These are phyloP conservation scores for Cyprinella venusta DNA, from an alignment of 2,797 vertebrate species.

Conservation along the genomic window DNA sequence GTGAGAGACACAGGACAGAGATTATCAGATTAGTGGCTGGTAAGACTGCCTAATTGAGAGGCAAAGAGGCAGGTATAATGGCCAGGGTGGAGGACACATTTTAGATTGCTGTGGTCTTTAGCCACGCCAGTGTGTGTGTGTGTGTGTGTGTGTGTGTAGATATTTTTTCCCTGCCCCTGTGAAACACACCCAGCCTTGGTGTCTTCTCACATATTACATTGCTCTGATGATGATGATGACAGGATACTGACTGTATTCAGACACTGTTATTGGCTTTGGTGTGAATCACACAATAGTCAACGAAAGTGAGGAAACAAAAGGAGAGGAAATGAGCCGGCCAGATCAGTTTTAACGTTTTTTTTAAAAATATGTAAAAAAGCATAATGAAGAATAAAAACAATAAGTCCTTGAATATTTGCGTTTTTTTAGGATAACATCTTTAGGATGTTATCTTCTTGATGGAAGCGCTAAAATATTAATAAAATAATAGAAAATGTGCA, in stretches of 20 bases:
- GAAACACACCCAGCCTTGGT: constrained; percentile 40
- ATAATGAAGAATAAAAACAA: neutral
- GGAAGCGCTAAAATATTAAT: neutral
- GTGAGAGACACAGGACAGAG: constrained; percentile 63
- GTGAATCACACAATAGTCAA: constrained; percentile 7
- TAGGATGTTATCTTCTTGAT: neutral
- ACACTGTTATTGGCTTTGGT: constrained; percentile 18
- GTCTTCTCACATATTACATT: constrained; percentile 14
- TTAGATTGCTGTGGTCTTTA: constrained; percentile 56
- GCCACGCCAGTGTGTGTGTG: constrained; percentile 34
- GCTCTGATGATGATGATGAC: neutral
- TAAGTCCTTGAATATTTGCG: neutral
- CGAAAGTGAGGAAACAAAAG: neutral
- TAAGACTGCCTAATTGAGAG: constrained; percentile 83
- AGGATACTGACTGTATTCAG: constrained; percentile 25
- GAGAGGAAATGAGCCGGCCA: neutral
- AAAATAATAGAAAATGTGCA: neutral
- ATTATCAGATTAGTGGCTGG: constrained; percentile 84
- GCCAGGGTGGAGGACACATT: constrained; percentile 71
- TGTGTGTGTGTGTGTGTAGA: constrained; percentile 9
- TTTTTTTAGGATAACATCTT: too few relatives aligned
- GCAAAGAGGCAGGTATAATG: constrained; percentile 78
- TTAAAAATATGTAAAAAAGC: neutral
- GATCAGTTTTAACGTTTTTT: neutral
- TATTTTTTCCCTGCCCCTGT: neutral